These are phyloP conservation scores for Mormyrus hasselquistii DNA, from an alignment of 2,797 vertebrate species.

Conservation along the genomic window DNA sequence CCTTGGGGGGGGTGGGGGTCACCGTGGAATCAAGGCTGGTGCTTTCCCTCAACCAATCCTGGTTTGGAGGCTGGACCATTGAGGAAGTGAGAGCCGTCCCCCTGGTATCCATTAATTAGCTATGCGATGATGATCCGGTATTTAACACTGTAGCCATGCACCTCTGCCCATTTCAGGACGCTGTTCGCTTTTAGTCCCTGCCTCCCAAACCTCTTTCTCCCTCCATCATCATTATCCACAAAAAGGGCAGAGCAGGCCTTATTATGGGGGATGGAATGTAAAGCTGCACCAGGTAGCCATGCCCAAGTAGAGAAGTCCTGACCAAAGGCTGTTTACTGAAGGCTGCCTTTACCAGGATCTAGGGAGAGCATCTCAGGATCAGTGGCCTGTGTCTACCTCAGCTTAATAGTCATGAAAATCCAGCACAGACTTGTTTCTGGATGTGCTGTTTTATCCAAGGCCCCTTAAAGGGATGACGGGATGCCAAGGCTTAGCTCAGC, in stretches of 20 bases:
- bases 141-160: slow-evolving; percentile 24
- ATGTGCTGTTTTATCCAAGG: background rate
- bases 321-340: background rate
- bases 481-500: background rate
- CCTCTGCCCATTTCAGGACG: background rate
- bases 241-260: background rate
- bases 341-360: background rate
- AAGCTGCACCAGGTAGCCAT: background rate
- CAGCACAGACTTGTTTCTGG: background rate
- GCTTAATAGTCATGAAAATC: background rate
- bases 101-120: slow-evolving; percentile 24
- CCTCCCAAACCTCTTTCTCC: background rate
- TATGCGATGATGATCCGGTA: slow-evolving; percentile 26
- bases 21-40: background rate
- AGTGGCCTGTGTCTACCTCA: background rate
- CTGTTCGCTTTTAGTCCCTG: background rate
- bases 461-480: background rate
- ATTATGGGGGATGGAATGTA: background rate
- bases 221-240: background rate
- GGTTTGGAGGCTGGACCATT: background rate
- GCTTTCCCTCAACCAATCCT: background rate
- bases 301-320: background rate
- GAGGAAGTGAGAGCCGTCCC: slow-evolving; percentile 9
- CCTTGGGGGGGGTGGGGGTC: background rate
- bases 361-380: background rate